A percentile compares a stretch with the other conserved stretches of the same genome.
Evolutionary conservation across 2,797 vertebrate genomes (phyloP).

Genomic region (Sebastes vulpes): DNA sequence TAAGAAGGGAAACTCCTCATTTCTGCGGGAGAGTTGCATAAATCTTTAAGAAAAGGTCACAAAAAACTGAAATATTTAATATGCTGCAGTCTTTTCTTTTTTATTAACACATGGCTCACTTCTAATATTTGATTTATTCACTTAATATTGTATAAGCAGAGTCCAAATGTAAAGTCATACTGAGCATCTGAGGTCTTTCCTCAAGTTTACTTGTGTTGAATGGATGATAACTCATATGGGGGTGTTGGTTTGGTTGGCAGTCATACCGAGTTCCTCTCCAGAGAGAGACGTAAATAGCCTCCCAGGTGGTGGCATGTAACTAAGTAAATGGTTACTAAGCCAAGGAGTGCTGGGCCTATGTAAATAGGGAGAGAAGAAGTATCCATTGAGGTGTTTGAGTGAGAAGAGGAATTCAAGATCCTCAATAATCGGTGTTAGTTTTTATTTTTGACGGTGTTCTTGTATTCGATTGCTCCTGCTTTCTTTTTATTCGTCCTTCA

Average conservation of each 20-base stretch:
- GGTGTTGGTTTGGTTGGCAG: constrained; percentile 72
- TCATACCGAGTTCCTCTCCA: constrained; percentile 65
- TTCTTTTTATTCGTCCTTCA: no score
- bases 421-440: constrained; percentile 20
- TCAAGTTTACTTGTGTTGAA: constrained; percentile 35
- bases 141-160: not conserved
- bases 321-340: constrained; percentile 80
- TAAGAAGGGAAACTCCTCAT: constrained; percentile 5
- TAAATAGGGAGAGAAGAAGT: constrained; percentile 59
- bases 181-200: constrained; percentile 9
- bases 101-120: not conserved
- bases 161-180: constrained; percentile 28
- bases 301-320: constrained; percentile 75
- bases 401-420: constrained; percentile 49
- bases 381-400: constrained; percentile 44
- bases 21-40: not conserved
- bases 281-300: constrained; percentile 77
- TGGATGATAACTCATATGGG: constrained; percentile 60
- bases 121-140: constrained; percentile 8
- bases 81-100: not conserved
- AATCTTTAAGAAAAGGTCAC: not conserved
- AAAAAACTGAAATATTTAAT: not conserved
- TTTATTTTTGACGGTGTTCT: not conserved
- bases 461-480: no score
- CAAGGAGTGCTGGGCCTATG: constrained; percentile 57